Percentiles rank a stretch among this genome's conserved stretches.
Evolutionary conservation across 2,797 vertebrate species (phyloP).

Genomic region (Crenuchus spilurus): DNA sequence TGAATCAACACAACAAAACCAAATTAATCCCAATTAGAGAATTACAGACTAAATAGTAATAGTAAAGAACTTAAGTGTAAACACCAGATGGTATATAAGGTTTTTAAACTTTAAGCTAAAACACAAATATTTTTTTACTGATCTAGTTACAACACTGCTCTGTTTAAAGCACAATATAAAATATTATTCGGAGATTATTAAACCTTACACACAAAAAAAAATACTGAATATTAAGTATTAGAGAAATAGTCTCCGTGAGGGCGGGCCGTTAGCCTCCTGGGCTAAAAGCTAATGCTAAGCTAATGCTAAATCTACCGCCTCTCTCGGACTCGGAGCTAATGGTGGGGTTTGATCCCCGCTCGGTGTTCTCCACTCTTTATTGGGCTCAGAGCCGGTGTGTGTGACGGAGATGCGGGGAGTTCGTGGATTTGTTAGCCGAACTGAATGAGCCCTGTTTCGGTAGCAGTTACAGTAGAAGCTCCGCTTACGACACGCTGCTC

Average conservation of each 20-base stretch:
- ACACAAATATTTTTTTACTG: no score
- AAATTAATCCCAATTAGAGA: no score
- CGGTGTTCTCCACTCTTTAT: neutral
- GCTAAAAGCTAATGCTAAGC: constrained; percentile 11
- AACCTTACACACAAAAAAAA: no score
- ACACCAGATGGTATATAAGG: no score
- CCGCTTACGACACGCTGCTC: neutral
- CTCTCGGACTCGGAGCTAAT: neutral
- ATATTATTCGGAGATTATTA: no score
- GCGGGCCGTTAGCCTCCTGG: neutral
- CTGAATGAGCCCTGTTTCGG: neutral
- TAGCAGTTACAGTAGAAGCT: neutral
- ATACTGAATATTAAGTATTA: neutral
- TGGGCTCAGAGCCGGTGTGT: neutral
- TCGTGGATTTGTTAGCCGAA: neutral
- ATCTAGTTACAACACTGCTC: no score
- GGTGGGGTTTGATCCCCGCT: neutral
- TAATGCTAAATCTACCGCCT: neutral
- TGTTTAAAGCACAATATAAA: no score
- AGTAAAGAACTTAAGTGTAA: no score
- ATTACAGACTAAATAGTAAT: no score
- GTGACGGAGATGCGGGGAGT: neutral
- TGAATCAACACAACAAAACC: no score
- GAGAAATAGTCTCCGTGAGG: neutral
- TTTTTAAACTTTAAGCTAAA: no score